Percentiles rank a stretch among this genome's conserved stretches.
Evolutionary conservation across 2,888 invertebrate genomes (phyloP).

Genomic region (Lochmaea crataegi): DNA sequence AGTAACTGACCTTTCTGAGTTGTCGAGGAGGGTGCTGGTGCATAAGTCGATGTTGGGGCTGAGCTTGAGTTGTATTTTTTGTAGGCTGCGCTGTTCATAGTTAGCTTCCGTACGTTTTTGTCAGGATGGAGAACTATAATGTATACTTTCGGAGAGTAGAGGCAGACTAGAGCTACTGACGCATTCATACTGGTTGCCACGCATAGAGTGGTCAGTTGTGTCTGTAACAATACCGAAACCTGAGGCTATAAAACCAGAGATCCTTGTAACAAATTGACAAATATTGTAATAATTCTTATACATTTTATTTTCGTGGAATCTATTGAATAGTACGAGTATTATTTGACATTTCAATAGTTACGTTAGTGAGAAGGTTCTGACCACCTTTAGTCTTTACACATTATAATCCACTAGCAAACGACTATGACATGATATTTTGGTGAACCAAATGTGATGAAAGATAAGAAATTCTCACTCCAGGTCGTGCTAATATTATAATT

Average conservation of each 20-base stretch:
- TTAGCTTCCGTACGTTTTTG: conserved; percentile 74
- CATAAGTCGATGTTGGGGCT: conserved; percentile 53
- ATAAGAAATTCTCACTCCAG: too few relatives aligned
- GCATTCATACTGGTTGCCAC: conserved; percentile 78
- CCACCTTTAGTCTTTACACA: too few relatives aligned
- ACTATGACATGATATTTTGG: too few relatives aligned
- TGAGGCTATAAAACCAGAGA: conserved; percentile 7
- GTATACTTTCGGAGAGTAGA: conserved; percentile 79
- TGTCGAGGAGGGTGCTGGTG: conserved; percentile 41
- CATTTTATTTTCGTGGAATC: too few relatives aligned
- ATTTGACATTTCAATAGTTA: too few relatives aligned
- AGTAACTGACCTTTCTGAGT: conserved; percentile 48
- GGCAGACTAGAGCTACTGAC: conserved; percentile 75
- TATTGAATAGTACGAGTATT: too few relatives aligned
- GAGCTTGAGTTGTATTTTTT: conserved; percentile 59
- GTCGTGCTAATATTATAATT: too few relatives aligned
- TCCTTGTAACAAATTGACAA: not conserved
- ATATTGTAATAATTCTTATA: not conserved
- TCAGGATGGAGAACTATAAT: conserved; percentile 79
- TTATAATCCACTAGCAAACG: too few relatives aligned
- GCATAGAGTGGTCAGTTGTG: conserved; percentile 77
- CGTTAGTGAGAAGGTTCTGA: too few relatives aligned
- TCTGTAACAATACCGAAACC: conserved; percentile 63
- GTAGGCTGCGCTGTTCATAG: conserved; percentile 62
- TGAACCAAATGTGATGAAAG: too few relatives aligned